Evolutionary conservation across 1,140 invertebrate species (phyloP), one percentile per base, ranked within the genome.

Genomic region (Aphis gossypii): DNA sequence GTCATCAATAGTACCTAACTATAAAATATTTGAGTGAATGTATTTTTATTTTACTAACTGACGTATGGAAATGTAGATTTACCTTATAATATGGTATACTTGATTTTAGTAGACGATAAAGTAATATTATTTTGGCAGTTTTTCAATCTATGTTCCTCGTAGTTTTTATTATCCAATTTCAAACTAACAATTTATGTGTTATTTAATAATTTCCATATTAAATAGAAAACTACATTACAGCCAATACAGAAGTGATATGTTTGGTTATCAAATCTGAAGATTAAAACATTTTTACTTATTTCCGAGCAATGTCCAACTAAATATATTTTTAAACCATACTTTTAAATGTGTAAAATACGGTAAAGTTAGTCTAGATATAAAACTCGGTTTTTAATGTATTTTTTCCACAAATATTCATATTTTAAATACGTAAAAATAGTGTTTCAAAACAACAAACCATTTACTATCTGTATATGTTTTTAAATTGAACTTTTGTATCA

Each of bases 111-210:
- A 76, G n/a, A 76, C 5, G 1, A 30, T 76, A 4, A 0, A 11
- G 14, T n/a, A n/a, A n/a, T 5, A 6, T 0, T 1, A n/a, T n/a
- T 35, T 18, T n/a, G 30, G 30, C 0, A 18, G 8, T 18, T 18
- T n/a, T 1, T 76, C 11, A 14, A n/a, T 3, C 4, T 30, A 76
- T 76, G 1, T 68, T 6, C 60, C 14, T 5, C 5, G 14, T 76
- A n/a, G n/a, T n/a, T 18, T 76, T n/a, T 76, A 18, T 68, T 25
- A 76, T 0, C 14, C 0, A n/a, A 76, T 5, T 5, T 18, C 23
- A n/a, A 68, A n/a, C 30, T 60, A 60, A 60, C 9, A 5, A 2
- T 68, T 14, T 4, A n/a, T 30, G 9, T 14, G 11, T 14, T 30
- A 68, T n/a, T 14, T 68, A 11, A 11, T 68, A n/a, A 35, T 76